Evolutionary conservation across 2,113 vertebrate genomes (phyloP), one percentile per base, ranked within the genome.

Genomic region (Anas platyrhynchos): DNA sequence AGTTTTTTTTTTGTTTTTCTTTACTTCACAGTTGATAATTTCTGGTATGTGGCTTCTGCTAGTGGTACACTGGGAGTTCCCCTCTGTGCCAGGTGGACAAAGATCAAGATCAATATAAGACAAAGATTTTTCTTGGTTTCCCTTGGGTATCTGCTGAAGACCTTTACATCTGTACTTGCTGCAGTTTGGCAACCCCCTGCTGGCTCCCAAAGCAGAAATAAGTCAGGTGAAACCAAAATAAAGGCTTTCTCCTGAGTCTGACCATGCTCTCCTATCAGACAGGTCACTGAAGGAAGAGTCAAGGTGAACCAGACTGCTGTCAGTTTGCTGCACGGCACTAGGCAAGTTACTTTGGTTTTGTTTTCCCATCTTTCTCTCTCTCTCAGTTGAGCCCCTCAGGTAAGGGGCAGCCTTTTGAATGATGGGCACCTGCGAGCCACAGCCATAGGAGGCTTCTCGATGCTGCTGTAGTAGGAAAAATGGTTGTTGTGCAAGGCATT

Each of bases 71-170:
- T 55, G 44, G 58, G 66, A 82, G 76, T 89, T 91, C 38, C 83
- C 38, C 46, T 31, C 92, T 69, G 25, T 73, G 83, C 83, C 48
- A 68, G 58, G 34, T 76, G 59, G 62, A 31, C 58, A 84, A 81
- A 71, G 85, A 72, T 81, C 67, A 77, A 96, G 80, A 93, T 81
- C 68, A 59, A 48, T 92, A 36, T 38, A 77, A 83, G 41, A 77
- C 43, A 34, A 59, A 69, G 65, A 81, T 86, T 41, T 83, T 77
- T 50, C 43, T 44, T 82, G 58, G 11, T 78, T 74, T 43, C 66
- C 74, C 48, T 41, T 78, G 72, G 43, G 36, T 76, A 21, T 79
- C 86, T 87, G 52, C 66, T 79, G 84, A 46, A 68, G 54, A 85
- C 31, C 44, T 59, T 65, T 73, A 31, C 32, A 26, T 83, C 71